Conservation (phyloP, 2,113 vertebrate genomes). For the Cricetomys ansorgei region DNA sequence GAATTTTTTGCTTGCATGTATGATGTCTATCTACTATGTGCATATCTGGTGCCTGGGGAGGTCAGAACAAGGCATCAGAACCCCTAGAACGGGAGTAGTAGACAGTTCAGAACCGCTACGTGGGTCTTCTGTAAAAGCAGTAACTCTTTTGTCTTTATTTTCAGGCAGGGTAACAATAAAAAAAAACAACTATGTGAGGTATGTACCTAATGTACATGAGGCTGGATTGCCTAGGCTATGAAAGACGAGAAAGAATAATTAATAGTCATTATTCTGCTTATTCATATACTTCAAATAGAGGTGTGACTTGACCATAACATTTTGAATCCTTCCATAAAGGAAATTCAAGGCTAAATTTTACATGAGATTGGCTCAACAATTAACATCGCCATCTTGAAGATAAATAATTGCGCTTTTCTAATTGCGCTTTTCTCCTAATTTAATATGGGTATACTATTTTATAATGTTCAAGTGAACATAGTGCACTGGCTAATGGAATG, state of each 20-base stretch:
- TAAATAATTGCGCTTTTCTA: not conserved
- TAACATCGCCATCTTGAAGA: constrained; percentile 19
- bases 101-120: not conserved
- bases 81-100: not conserved
- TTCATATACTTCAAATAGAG: not conserved
- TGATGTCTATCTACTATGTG: not conserved
- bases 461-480: not conserved
- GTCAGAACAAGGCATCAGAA: not conserved
- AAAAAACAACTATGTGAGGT: not conserved
- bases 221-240: not conserved
- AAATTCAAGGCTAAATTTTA: constrained; percentile 36
- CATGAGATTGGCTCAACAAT: not conserved
- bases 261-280: not conserved
- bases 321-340: constrained; percentile 13
- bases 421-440: not conserved
- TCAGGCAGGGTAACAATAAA: not conserved
- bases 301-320: not conserved
- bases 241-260: constrained; percentile 20
- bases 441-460: not conserved
- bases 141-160: not conserved
- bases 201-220: not conserved
- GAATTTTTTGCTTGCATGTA: not conserved
- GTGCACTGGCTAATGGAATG: not conserved
- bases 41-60: not conserved
- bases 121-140: not conserved